These are phyloP conservation scores for Pasiphila rectangulata DNA, from an alignment of 2,888 invertebrate species.

Conservation along the genomic window DNA sequence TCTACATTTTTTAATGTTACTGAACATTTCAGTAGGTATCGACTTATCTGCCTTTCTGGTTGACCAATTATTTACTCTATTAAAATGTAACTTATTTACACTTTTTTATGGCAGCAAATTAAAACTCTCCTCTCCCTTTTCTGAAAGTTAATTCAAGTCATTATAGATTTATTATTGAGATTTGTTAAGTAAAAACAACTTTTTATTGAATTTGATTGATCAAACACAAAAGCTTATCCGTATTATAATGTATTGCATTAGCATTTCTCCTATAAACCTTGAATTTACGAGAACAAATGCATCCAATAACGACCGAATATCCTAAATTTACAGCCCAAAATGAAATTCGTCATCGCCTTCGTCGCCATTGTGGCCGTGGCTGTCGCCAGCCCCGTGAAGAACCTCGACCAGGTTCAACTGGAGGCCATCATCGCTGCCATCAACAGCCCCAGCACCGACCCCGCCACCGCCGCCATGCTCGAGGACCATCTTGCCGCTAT, in stretches of 20 bases:
- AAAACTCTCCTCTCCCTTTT: no score
- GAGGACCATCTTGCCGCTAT: not conserved
- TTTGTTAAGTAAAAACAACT: no score
- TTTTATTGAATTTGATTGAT: no score
- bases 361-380: slow-evolving; percentile 45
- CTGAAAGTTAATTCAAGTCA: no score
- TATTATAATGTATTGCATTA: not conserved
- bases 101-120: no score
- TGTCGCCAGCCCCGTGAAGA: slow-evolving; percentile 28
- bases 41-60: no score
- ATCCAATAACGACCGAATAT: not conserved
- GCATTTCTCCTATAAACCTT: not conserved
- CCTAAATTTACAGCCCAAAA: slow-evolving; percentile 20
- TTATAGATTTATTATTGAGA: no score
- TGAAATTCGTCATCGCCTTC: slow-evolving; percentile 61
- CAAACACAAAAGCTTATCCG: no score
- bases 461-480: not conserved
- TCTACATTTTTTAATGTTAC: not conserved
- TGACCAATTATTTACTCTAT: no score
- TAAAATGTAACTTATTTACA: no score
- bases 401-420: slow-evolving; percentile 16
- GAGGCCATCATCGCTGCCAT: slow-evolving; percentile 32
- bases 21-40: not conserved
- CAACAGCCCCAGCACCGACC: slow-evolving; percentile 6
- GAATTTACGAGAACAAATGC: not conserved